Percentiles rank a stretch among this genome's conserved stretches.
Evolutionary conservation across 1,140 invertebrate genomes (phyloP).

Genomic region (Papilio glaucus): DNA sequence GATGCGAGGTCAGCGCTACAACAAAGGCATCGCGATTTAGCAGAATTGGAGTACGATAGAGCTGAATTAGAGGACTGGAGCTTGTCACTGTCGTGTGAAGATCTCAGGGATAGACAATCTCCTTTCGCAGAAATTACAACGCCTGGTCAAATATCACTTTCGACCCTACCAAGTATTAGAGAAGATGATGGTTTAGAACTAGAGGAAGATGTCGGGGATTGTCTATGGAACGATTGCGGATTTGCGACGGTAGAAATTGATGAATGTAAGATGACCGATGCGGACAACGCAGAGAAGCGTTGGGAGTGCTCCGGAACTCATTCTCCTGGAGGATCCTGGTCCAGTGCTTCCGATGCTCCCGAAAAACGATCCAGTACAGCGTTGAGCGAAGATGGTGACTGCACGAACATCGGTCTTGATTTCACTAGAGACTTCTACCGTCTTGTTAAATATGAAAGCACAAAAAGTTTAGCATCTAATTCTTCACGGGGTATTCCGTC

Average conservation of each 20-base stretch:
- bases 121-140: slow-evolving; percentile 80
- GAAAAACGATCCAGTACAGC: slow-evolving; percentile 88
- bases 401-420: slow-evolving; percentile 88
- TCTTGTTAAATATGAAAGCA: slow-evolving; percentile 91
- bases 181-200: slow-evolving; percentile 88
- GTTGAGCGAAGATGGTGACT: slow-evolving; percentile 87
- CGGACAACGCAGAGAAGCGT: slow-evolving; percentile 73
- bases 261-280: slow-evolving; percentile 73
- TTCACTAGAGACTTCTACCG: slow-evolving; percentile 91
- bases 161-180: slow-evolving; percentile 88
- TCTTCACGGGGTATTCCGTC: slow-evolving; percentile 86
- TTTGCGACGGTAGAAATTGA: slow-evolving; percentile 78
- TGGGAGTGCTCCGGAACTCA: slow-evolving; percentile 82
- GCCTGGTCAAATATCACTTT: slow-evolving; percentile 84
- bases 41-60: slow-evolving; percentile 89
- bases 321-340: slow-evolving; percentile 87
- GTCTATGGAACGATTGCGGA: slow-evolving; percentile 87
- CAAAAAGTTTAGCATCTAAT: slow-evolving; percentile 90
- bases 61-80: slow-evolving; percentile 92
- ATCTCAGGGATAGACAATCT: slow-evolving; percentile 84
- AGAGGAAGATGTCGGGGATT: slow-evolving; percentile 89
- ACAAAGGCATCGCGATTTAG: slow-evolving; percentile 87
- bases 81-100: slow-evolving; percentile 88
- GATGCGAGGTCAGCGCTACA: slow-evolving; percentile 86
- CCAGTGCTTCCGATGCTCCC: slow-evolving; percentile 83